Evolutionary conservation across 2,888 invertebrate species (phyloP).

Genomic region (Spisula solida): DNA sequence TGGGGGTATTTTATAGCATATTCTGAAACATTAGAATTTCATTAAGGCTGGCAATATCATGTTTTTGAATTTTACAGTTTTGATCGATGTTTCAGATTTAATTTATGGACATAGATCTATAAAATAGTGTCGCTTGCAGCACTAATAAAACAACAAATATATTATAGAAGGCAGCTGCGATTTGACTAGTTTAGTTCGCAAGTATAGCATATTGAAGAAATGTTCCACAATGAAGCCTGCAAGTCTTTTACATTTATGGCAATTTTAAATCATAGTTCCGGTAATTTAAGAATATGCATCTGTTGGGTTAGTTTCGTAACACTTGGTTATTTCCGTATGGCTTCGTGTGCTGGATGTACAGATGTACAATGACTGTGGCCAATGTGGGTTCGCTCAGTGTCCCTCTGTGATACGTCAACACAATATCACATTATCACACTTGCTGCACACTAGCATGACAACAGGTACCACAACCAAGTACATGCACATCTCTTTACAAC

Average conservation of each 20-base stretch:
- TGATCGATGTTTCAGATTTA: conserved; percentile 58
- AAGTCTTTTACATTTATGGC: neutral
- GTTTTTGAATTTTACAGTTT: conserved; percentile 51
- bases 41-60: conserved; percentile 56
- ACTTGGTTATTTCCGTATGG: too few species aligned
- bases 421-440: too few species aligned
- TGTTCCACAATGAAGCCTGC: neutral
- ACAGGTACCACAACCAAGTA: too few species aligned
- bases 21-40: conserved; percentile 66
- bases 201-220: neutral
- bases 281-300: too few species aligned
- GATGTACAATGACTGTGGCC: too few species aligned
- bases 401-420: too few species aligned
- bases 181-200: neutral
- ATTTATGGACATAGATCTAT: conserved; percentile 34
- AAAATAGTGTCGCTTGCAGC: conserved; percentile 22
- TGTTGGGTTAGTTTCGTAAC: too few species aligned
- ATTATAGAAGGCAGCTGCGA: conserved; percentile 19
- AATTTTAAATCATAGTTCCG: neutral
- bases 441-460: too few species aligned
- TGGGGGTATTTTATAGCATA: conserved; percentile 51
- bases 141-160: conserved; percentile 2
- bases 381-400: too few species aligned
- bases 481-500: too few species aligned
- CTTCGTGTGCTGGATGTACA: too few species aligned